Conservation (phyloP, 1,140 invertebrate genomes). For the Ceratosolen fusciceps region DNA sequence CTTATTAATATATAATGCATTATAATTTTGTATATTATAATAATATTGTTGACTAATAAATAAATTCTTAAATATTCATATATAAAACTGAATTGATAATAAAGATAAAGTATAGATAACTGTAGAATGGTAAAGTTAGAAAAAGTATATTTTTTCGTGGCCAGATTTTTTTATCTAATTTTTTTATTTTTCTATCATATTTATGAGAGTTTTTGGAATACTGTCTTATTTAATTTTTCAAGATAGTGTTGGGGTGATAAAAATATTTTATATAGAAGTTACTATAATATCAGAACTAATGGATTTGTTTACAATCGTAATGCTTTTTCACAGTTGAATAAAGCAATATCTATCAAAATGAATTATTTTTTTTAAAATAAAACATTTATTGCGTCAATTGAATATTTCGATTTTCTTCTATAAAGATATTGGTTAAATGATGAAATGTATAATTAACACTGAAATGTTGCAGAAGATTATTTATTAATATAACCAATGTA, state of each 20-base stretch:
- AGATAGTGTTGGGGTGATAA: slow-evolving; percentile 40
- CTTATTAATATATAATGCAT: background rate
- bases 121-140: no score
- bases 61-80: background rate
- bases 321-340: slow-evolving; percentile 51
- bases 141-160: slow-evolving; percentile 13
- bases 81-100: slow-evolving; percentile 10
- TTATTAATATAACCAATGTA: no score
- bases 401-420: slow-evolving; percentile 42
- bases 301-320: slow-evolving; percentile 47
- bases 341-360: slow-evolving; percentile 53
- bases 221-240: slow-evolving; percentile 13
- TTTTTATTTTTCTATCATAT: slow-evolving; percentile 7
- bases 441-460: slow-evolving; percentile 24
- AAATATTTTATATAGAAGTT: slow-evolving; percentile 32
- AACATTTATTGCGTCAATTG: slow-evolving; percentile 45
- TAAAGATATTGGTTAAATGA: slow-evolving; percentile 22
- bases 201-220: slow-evolving; percentile 20
- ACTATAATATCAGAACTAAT: slow-evolving; percentile 39
- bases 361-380: slow-evolving; percentile 51
- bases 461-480: slow-evolving; percentile 31
- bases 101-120: slow-evolving; percentile 29
- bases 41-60: no score
- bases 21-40: background rate
- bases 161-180: slow-evolving; percentile 2